A percentile compares a stretch with the other conserved stretches of the same genome.
Conservation (phyloP, 2,888 invertebrate genomes). For the Torymus aiolomorphi region DNA sequence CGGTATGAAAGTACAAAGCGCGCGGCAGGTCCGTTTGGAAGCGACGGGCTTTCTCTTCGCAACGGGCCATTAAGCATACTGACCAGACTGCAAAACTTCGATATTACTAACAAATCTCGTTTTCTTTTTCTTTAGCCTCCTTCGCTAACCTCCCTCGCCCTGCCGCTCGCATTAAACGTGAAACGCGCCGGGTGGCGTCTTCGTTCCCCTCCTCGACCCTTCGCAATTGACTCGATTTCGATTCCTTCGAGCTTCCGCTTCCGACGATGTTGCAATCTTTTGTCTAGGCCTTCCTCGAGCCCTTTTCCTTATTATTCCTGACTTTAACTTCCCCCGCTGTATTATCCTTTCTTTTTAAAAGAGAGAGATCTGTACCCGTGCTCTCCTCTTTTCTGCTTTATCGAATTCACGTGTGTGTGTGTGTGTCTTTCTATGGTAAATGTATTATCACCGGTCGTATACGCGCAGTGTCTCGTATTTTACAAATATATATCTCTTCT, state of each 20-base stretch:
- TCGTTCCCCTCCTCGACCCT: slow-evolving; percentile 28
- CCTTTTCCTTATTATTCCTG: background rate
- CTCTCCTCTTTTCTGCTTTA: too few species aligned
- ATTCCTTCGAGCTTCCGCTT: slow-evolving; percentile 4
- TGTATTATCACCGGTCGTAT: too few species aligned
- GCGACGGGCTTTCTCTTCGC: slow-evolving; percentile 69
- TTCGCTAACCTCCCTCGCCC: background rate
- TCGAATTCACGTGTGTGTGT: too few species aligned
- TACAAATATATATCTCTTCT: too few species aligned
- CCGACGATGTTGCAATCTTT: slow-evolving; percentile 10
- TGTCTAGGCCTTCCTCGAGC: slow-evolving; percentile 4
- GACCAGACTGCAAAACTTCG: slow-evolving; percentile 62
- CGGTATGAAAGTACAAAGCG: slow-evolving; percentile 17
- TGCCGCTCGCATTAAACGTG: background rate
- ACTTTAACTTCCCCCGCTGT: background rate
- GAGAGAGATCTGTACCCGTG: too few species aligned
- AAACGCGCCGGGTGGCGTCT: background rate
- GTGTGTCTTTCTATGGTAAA: too few species aligned
- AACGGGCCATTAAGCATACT: slow-evolving; percentile 73
- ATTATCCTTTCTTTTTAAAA: too few species aligned
- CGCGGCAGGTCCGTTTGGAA: slow-evolving; percentile 58
- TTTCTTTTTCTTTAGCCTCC: slow-evolving; percentile 44
- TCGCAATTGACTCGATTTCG: slow-evolving; percentile 11
- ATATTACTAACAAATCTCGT: slow-evolving; percentile 57
- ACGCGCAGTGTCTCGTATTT: too few species aligned